phyloP scores from a whole-genome alignment of 2,888 invertebrate genomes.

The Rhagonycha fulva region DNA sequence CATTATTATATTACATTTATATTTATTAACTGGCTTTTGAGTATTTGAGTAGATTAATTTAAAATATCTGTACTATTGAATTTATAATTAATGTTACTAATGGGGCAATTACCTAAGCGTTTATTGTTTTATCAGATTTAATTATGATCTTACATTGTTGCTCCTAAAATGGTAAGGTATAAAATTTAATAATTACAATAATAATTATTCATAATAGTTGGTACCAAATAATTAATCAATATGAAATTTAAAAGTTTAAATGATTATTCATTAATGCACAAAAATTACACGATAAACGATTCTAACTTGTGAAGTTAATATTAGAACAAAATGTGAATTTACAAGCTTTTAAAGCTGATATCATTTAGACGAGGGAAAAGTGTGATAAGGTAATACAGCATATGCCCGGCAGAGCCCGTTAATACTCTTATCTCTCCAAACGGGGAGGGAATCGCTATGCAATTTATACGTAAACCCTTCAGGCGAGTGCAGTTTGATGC shows the following conservation, averaged over 20 bases:
- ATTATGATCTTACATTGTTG: neutral
- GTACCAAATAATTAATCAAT: neutral
- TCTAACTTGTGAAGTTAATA: neutral
- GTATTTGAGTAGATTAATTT: slow-evolving; percentile 18
- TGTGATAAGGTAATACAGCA: slow-evolving; percentile 45
- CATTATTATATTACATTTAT: slow-evolving; percentile 4
- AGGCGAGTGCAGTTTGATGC: slow-evolving; percentile 33
- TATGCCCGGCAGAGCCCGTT: slow-evolving; percentile 49
- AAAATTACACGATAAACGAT: neutral
- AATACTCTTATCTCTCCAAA: slow-evolving; percentile 49
- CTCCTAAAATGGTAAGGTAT: neutral
- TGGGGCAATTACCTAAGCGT: slow-evolving; percentile 1
- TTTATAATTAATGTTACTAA: slow-evolving; percentile 14
- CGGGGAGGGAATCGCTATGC: slow-evolving; percentile 36
- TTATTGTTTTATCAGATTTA: slow-evolving; percentile 8
- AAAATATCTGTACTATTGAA: slow-evolving; percentile 13
- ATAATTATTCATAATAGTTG: no score
- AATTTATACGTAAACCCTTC: slow-evolving; percentile 38
- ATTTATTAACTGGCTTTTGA: slow-evolving; percentile 15
- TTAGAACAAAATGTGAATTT: slow-evolving; percentile 5
- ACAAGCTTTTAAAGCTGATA: slow-evolving; percentile 13
- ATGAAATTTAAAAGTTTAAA: neutral
- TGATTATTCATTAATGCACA: neutral
- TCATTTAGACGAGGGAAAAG: slow-evolving; percentile 20
- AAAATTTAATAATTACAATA: neutral